These are phyloP conservation scores for Cremastobaeus sp. DNA, from an alignment of 2,888 invertebrate genomes.

Conservation along the genomic window DNA sequence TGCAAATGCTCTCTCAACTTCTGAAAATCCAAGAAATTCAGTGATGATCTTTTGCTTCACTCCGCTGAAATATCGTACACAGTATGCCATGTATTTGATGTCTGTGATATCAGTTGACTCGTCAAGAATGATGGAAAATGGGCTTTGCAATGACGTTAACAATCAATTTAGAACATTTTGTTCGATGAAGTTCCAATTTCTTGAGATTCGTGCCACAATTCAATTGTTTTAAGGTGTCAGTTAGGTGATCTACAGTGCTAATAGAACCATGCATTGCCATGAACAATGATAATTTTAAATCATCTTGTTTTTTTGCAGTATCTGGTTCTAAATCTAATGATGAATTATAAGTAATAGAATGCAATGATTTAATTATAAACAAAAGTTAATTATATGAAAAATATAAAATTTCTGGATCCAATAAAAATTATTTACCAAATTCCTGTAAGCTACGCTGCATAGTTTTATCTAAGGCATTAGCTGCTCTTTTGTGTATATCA, in stretches of 20 bases:
- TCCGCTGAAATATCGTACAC: constrained; percentile 55
- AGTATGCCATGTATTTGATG: constrained; percentile 63
- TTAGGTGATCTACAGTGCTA: not conserved
- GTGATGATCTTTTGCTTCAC: constrained; percentile 28
- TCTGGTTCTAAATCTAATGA: not conserved
- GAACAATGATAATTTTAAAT: not conserved
- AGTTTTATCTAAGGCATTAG: not conserved
- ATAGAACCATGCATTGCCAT: constrained; percentile 5
- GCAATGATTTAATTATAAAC: not conserved
- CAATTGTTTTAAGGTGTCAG: not conserved
- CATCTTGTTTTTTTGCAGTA: not conserved
- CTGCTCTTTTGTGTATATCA: not conserved
- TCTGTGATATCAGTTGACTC: constrained; percentile 63
- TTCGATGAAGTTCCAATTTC: constrained; percentile 2
- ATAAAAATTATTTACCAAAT: too few species aligned
- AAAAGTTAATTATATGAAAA: not conserved
- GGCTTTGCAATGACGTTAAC: constrained; percentile 45
- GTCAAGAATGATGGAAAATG: constrained; percentile 53
- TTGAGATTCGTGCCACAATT: not conserved
- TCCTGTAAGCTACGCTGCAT: not conserved
- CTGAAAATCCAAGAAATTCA: constrained; percentile 53
- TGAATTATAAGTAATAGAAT: not conserved
- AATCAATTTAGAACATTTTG: constrained; percentile 59
- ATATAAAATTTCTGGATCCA: not conserved
- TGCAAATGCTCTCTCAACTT: constrained; percentile 6